Percentiles rank a stretch among this genome's conserved stretches.
phyloP scores from a whole-genome alignment of 1,140 invertebrate species.

The Zaprionus tsacasi region DNA sequence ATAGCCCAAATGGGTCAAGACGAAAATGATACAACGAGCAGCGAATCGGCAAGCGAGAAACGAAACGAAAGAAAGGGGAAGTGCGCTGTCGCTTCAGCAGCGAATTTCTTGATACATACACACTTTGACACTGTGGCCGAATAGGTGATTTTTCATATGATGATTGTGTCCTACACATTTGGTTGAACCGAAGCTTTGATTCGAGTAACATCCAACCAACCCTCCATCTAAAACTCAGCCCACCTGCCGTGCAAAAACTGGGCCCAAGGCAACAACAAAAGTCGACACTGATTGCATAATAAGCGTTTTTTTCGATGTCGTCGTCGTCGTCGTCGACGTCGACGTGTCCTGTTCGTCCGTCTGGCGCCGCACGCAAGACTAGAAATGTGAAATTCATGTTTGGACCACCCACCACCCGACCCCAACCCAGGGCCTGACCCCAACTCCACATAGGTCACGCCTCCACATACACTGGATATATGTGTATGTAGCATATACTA shows the following conservation, averaged over 20 bases:
- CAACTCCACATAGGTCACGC: conserved; percentile 8
- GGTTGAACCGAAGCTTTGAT: no score
- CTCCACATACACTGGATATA: conserved; percentile 4
- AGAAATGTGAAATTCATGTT: conserved; percentile 75
- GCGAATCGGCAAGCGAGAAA: no score
- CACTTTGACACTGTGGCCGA: no score
- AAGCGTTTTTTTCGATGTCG: conserved; percentile 56
- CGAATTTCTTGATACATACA: no score
- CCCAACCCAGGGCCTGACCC: conserved; percentile 4
- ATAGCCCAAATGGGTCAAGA: no score
- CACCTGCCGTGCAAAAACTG: conserved; percentile 71
- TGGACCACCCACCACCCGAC: conserved; percentile 17
- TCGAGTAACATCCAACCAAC: conserved; percentile 16
- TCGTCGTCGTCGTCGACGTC: background rate
- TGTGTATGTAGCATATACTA: background rate
- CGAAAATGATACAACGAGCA: no score
- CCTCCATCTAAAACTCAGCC: conserved; percentile 31
- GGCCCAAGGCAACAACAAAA: conserved; percentile 49
- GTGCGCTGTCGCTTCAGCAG: no score
- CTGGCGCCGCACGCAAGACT: conserved; percentile 77
- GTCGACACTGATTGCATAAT: conserved; percentile 81
- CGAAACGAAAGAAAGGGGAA: no score
- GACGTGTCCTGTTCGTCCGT: conserved; percentile 36
- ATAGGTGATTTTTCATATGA: no score
- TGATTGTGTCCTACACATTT: no score